A percentile compares a stretch with the other conserved stretches of the same genome.
These are phyloP conservation scores for Stegodyphus mimosarum DNA, from an alignment of 1,140 invertebrate genomes.

Conservation along the genomic window DNA sequence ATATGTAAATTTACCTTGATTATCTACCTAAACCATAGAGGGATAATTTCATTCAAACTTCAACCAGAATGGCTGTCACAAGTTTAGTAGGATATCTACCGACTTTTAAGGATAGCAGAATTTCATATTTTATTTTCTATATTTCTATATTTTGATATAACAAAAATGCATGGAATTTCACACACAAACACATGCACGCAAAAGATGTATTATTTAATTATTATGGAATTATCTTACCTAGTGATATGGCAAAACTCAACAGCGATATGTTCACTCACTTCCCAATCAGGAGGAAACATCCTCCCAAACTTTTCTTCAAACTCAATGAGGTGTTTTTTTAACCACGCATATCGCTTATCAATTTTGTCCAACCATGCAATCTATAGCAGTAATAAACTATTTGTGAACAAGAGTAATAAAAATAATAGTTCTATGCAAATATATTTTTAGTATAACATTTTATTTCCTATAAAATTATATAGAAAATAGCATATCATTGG, in stretches of 20 bases:
- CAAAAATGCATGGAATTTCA: no score
- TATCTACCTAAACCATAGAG: no score
- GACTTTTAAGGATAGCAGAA: no score
- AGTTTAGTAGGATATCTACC: no score
- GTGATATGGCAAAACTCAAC: slow-evolving; percentile 89
- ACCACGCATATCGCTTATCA: slow-evolving; percentile 94
- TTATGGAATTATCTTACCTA: slow-evolving; percentile 65
- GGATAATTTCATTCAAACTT: no score
- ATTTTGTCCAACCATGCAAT: slow-evolving; percentile 96
- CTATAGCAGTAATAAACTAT: slow-evolving; percentile 62
- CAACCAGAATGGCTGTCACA: no score
- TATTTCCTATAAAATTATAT: neutral
- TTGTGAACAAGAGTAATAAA: no score
- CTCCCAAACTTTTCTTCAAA: slow-evolving; percentile 93
- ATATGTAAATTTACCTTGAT: no score
- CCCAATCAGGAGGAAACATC: slow-evolving; percentile 93
- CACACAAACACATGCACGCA: no score
- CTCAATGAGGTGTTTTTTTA: slow-evolving; percentile 94
- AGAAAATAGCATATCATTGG: neutral
- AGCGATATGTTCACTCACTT: slow-evolving; percentile 93
- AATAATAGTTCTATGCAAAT: neutral
- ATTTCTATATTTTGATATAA: no score
- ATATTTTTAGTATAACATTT: neutral
- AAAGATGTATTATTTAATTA: no score
- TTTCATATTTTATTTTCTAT: no score